Conservation (phyloP, 2,797 vertebrate genomes). For the Sebastes dallii region DNA sequence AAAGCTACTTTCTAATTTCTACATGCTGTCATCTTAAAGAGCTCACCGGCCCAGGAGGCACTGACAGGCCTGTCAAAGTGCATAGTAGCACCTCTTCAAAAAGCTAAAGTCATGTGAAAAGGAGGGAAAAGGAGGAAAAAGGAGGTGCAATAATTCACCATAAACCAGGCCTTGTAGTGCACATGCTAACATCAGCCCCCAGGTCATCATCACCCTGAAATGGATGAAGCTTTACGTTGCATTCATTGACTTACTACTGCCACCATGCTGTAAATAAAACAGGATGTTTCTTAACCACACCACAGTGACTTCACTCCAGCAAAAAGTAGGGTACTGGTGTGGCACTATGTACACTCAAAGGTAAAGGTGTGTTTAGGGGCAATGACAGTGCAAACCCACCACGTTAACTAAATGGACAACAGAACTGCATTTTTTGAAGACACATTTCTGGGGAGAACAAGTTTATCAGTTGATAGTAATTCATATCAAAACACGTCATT, state of each 20-base stretch:
- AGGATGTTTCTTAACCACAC: conserved; percentile 67
- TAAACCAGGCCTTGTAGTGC: conserved; percentile 4
- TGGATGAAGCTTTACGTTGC: conserved; percentile 3
- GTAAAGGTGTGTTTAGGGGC: not conserved
- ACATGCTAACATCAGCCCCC: not conserved
- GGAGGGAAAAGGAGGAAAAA: not conserved
- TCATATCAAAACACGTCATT: not conserved
- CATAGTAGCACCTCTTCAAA: not conserved
- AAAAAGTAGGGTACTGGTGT: conserved; percentile 44
- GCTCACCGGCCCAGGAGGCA: conserved; percentile 5
- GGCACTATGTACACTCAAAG: not conserved
- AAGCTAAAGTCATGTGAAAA: conserved; percentile 1
- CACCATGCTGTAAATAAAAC: conserved; percentile 74
- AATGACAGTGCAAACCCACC: not conserved
- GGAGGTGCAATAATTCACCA: not conserved
- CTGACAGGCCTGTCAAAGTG: conserved; percentile 47
- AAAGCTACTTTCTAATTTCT: not conserved
- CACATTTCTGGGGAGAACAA: not conserved
- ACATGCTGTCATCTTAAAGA: not conserved
- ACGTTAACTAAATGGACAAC: too few species aligned
- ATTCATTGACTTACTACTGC: not conserved
- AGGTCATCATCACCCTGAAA: not conserved
- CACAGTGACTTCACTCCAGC: conserved; percentile 55
- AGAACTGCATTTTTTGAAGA: not conserved
- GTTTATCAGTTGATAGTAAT: not conserved